phyloP scores from a whole-genome alignment of 2,797 vertebrate species.

The Crossoptilon crossoptilon region DNA sequence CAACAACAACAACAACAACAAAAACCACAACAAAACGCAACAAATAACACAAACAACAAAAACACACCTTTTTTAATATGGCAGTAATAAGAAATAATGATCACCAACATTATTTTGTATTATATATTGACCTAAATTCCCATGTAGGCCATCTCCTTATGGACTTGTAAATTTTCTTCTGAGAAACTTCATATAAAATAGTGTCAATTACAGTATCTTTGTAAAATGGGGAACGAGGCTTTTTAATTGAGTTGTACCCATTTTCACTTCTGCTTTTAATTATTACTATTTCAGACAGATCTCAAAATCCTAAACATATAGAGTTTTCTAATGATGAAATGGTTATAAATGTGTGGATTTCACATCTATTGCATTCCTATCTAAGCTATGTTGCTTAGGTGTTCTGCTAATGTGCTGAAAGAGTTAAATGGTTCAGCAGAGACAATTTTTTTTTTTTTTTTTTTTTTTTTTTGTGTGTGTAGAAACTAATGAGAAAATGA shows the following conservation, averaged over 20 bases:
- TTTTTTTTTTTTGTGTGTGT: too few relatives aligned
- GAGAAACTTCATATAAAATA: background rate
- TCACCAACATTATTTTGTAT: background rate
- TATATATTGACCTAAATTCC: background rate
- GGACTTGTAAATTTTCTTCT: rapidly evolving
- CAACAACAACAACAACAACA: too few relatives aligned
- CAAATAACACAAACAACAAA: background rate
- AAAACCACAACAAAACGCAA: too few relatives aligned
- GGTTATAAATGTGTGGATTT: background rate
- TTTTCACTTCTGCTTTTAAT: background rate
- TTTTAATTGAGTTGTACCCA: background rate
- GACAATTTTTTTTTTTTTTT: background rate
- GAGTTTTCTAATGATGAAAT: background rate
- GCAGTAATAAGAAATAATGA: background rate
- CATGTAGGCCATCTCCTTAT: background rate
- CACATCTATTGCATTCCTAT: background rate
- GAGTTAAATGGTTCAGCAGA: background rate
- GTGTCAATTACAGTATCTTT: background rate
- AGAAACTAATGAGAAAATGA: background rate
- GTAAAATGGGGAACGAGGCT: background rate
- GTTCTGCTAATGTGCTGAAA: background rate
- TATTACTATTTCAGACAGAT: background rate
- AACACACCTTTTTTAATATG: background rate
- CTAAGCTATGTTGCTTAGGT: background rate
- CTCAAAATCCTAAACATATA: background rate